These are phyloP conservation scores for Naja naja DNA, from an alignment of 2,113 vertebrate species.

Conservation along the genomic window DNA sequence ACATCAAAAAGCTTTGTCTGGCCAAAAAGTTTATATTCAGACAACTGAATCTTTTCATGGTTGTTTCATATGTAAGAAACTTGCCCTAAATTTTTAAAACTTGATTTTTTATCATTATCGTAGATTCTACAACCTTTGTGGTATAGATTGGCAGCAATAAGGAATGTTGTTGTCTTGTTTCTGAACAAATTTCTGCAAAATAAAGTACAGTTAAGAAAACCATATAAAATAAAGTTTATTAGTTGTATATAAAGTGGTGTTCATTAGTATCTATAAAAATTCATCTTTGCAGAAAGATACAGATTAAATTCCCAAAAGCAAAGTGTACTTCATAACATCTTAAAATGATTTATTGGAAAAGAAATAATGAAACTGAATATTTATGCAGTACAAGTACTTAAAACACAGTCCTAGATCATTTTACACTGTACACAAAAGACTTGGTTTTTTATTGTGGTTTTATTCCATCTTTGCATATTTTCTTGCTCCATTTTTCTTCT, in stretches of 20 bases:
- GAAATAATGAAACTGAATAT: not conserved
- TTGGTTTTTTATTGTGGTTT: not conserved
- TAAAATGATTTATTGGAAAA: not conserved
- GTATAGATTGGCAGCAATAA: not conserved
- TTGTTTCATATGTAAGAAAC: not conserved
- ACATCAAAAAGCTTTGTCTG: not conserved
- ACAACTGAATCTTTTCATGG: not conserved
- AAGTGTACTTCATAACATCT: not conserved
- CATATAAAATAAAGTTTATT: not conserved
- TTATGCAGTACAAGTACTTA: not conserved
- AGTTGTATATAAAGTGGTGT: not conserved
- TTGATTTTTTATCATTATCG: not conserved
- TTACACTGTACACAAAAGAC: not conserved
- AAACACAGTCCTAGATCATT: not conserved
- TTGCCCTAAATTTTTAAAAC: not conserved
- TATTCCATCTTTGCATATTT: not conserved
- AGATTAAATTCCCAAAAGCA: not conserved
- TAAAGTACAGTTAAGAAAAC: not conserved
- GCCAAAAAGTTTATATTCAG: not conserved
- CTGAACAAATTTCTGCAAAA: not conserved
- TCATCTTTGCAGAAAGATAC: not conserved
- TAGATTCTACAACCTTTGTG: not conserved
- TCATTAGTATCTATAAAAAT: not conserved
- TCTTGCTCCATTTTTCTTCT: not conserved
- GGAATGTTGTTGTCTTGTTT: not conserved